Conservation (phyloP, 2,113 vertebrate genomes). For the Bujurquina vittata region DNA sequence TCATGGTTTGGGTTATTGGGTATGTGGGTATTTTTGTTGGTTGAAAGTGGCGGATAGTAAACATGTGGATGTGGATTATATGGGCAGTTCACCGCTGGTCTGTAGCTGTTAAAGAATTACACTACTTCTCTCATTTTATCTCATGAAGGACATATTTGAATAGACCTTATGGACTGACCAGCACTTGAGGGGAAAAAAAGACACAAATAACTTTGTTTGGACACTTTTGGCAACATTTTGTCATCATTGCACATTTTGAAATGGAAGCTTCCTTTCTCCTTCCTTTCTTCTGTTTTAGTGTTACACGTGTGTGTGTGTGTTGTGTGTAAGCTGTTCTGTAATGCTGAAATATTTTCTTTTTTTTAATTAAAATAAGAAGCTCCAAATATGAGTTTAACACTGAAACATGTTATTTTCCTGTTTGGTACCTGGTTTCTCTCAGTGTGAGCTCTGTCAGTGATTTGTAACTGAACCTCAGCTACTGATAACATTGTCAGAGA, state of each 20-base stretch:
- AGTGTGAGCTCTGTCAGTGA: slow-evolving; percentile 39
- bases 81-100: background rate
- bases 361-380: too few species aligned
- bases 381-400: background rate
- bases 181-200: background rate
- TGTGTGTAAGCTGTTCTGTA: slow-evolving; percentile 40
- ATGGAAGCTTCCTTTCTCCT: slow-evolving; percentile 16
- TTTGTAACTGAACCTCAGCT: slow-evolving; percentile 13
- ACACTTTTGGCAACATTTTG: slow-evolving; percentile 15
- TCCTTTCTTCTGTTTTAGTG: slow-evolving; percentile 32
- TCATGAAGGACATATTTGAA: slow-evolving; percentile 44
- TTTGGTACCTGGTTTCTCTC: slow-evolving; percentile 26
- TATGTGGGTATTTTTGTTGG: slow-evolving; percentile 21
- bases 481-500: background rate
- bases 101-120: slow-evolving; percentile 1
- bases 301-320: slow-evolving; percentile 33
- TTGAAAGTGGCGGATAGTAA: slow-evolving; percentile 16
- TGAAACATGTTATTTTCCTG: slow-evolving; percentile 19
- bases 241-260: slow-evolving; percentile 57
- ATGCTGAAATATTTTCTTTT: slow-evolving; percentile 11
- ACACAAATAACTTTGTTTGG: background rate
- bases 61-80: background rate
- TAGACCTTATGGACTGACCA: background rate
- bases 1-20: slow-evolving; percentile 11
- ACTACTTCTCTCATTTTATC: slow-evolving; percentile 1